These are phyloP conservation scores for Drosophila diplacantha DNA, from an alignment of 2,888 invertebrate species.

Conservation along the genomic window DNA sequence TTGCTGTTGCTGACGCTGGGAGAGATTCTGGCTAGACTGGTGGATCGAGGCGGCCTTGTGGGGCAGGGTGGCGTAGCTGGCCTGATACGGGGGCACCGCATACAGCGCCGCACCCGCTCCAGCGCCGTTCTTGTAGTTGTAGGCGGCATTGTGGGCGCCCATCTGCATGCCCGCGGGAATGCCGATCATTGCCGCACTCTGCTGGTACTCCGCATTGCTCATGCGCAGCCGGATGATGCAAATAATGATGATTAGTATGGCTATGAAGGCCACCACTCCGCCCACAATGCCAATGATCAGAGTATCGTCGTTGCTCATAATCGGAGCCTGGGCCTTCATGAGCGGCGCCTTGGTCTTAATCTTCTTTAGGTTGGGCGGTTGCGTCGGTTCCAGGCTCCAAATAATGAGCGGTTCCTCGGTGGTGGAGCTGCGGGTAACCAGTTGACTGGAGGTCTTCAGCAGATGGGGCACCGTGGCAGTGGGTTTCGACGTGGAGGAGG, in stretches of 20 bases:
- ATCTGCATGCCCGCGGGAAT: conserved; percentile 78
- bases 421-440: conserved; percentile 79
- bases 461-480: conserved; percentile 57
- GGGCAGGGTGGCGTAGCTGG: conserved; percentile 84
- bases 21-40: conserved; percentile 75
- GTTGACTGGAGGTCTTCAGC: conserved; percentile 72
- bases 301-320: conserved; percentile 91
- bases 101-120: conserved; percentile 79
- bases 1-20: conserved; percentile 75
- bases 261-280: conserved; percentile 93
- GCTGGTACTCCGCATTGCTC: conserved; percentile 83
- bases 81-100: conserved; percentile 82
- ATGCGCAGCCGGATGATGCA: conserved; percentile 89
- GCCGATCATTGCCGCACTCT: conserved; percentile 82
- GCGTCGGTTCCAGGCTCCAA: conserved; percentile 90
- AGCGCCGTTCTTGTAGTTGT: conserved; percentile 75
- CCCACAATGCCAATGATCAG: conserved; percentile 97
- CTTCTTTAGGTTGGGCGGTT: conserved; percentile 80
- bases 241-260: conserved; percentile 91
- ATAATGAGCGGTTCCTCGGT: conserved; percentile 91
- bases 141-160: conserved; percentile 81
- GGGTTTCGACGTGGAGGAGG: conserved; percentile 66
- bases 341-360: conserved; percentile 80
- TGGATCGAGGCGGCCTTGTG: conserved; percentile 79
- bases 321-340: conserved; percentile 82